Percentiles rank a stretch among this genome's conserved stretches.
These are phyloP conservation scores for Athalia rosae DNA, from an alignment of 2,888 invertebrate genomes.

Conservation along the genomic window DNA sequence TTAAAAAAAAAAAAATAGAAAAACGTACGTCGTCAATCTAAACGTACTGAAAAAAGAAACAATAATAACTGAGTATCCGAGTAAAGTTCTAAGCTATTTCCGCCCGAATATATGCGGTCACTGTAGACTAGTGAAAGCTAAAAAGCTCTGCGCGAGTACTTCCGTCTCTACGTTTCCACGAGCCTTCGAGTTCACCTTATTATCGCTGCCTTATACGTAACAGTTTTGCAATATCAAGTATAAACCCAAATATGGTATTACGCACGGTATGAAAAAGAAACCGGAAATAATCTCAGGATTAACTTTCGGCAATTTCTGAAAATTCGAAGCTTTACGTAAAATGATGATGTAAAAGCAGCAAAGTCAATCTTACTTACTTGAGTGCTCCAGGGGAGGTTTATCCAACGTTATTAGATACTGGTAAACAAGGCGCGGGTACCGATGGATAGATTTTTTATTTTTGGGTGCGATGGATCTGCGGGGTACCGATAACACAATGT, in stretches of 20 bases:
- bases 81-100: slow-evolving; percentile 1
- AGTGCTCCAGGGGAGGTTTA: too few relatives aligned
- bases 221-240: slow-evolving; percentile 23
- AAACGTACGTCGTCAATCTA: too few relatives aligned
- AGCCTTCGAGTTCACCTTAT: slow-evolving; percentile 3
- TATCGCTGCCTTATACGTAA: slow-evolving; percentile 11
- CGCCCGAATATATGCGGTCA: slow-evolving; percentile 8
- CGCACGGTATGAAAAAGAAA: too few relatives aligned
- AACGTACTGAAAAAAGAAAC: too few relatives aligned
- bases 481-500: slow-evolving; percentile 12
- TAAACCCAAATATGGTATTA: neutral
- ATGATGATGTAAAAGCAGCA: too few relatives aligned
- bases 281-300: too few relatives aligned
- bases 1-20: too few relatives aligned
- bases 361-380: too few relatives aligned
- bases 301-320: too few relatives aligned
- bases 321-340: too few relatives aligned
- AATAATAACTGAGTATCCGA: neutral
- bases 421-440: too few relatives aligned
- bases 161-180: slow-evolving; percentile 18
- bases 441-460: neutral
- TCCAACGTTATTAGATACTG: too few relatives aligned
- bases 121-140: slow-evolving; percentile 27
- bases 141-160: slow-evolving; percentile 27
- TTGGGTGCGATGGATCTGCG: neutral